Evolutionary conservation across 2,888 invertebrate species (phyloP).

Genomic region (Caenorhabditis auriculariae): DNA sequence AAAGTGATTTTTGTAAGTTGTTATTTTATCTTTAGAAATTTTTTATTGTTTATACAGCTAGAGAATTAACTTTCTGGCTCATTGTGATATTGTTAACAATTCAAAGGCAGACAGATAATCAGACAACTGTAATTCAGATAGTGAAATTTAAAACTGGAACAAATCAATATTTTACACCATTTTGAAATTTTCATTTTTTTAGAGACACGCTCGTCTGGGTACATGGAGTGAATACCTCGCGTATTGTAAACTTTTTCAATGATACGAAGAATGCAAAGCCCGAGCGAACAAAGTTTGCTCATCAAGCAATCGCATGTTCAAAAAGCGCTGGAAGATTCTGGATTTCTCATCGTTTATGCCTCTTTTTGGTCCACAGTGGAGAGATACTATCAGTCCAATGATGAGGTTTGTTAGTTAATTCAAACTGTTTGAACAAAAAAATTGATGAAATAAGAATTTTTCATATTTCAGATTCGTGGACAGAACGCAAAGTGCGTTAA

Average conservation of each 20-base stretch:
- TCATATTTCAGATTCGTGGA: slow-evolving; percentile 20
- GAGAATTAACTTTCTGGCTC: background rate
- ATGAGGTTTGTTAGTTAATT: slow-evolving; percentile 24
- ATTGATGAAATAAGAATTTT: slow-evolving; percentile 21
- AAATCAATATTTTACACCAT: too few species aligned
- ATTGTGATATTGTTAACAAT: too few species aligned
- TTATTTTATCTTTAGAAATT: background rate
- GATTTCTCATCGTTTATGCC: slow-evolving; percentile 21
- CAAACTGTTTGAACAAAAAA: slow-evolving; percentile 16
- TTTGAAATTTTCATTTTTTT: too few species aligned
- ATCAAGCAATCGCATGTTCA: slow-evolving; percentile 16
- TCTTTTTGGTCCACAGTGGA: slow-evolving; percentile 12
- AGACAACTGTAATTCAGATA: too few species aligned
- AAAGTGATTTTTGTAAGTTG: slow-evolving; percentile 13
- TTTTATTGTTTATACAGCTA: background rate
- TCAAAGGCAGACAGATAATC: too few species aligned
- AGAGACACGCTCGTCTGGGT: slow-evolving; percentile 12
- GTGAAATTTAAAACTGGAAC: too few species aligned
- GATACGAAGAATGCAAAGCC: slow-evolving; percentile 6
- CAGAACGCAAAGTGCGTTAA: slow-evolving; percentile 13
- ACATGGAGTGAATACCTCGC: slow-evolving; percentile 9
- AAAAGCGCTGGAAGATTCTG: slow-evolving; percentile 18
- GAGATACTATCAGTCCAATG: slow-evolving; percentile 19
- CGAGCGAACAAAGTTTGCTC: slow-evolving; percentile 17
- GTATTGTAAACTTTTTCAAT: slow-evolving; percentile 6